These are phyloP conservation scores for Ooceraea biroi DNA, from an alignment of 1,140 invertebrate species.

Conservation along the genomic window DNA sequence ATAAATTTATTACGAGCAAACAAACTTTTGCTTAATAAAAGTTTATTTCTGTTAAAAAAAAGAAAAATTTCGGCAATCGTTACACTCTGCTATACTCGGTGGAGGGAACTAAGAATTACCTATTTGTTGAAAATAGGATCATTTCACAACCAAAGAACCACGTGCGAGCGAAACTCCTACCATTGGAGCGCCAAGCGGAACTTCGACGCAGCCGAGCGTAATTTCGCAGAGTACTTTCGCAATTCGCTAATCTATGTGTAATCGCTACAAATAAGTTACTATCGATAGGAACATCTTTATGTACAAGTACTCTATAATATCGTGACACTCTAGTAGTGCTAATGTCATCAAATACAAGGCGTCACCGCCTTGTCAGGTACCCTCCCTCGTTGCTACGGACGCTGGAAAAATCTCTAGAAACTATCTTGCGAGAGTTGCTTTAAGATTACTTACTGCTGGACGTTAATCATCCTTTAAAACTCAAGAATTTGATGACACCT, in stretches of 20 bases:
- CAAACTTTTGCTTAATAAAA: background rate
- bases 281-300: slow-evolving; percentile 64
- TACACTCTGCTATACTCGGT: background rate
- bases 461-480: background rate
- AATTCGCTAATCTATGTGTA: slow-evolving; percentile 31
- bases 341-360: slow-evolving; percentile 36
- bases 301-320: slow-evolving; percentile 15
- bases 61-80: slow-evolving; percentile 8
- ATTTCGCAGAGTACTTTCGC: slow-evolving; percentile 15
- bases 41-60: too few species aligned
- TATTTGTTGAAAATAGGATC: background rate
- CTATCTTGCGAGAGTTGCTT: background rate
- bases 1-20: slow-evolving; percentile 17
- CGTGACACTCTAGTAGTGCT: background rate
- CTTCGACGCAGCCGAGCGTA: background rate
- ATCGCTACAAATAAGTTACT: slow-evolving; percentile 60
- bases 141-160: slow-evolving; percentile 21
- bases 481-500: background rate
- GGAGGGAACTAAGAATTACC: background rate
- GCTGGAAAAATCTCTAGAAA: background rate
- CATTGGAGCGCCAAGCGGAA: background rate
- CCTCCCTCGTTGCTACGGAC: background rate
- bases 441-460: background rate
- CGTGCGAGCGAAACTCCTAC: slow-evolving; percentile 5
- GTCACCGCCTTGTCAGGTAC: background rate